Base-by-base conservation (phyloP, 2,888 invertebrate species). In the Rhagium mordax region DNA sequence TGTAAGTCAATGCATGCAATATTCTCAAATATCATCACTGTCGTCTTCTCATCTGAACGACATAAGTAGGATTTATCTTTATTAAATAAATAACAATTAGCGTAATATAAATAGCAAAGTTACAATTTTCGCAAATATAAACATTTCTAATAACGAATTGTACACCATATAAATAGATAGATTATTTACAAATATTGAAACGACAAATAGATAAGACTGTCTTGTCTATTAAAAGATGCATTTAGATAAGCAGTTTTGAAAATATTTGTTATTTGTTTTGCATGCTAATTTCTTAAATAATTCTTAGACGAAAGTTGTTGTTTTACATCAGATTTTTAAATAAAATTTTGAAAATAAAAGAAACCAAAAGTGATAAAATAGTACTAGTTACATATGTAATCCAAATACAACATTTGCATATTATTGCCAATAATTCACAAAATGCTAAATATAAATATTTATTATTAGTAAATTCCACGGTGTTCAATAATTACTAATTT, bases 1-100 rank as follows among this genome's bases (percentile, higher is more conserved):
- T 20, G 20, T 33, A 61, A 33, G 47, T 1, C n/a, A 20, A n/a
- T 41, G 47, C 61, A 47, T 61, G 61, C 7, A 47, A 61, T 48
- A 48, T 33, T 29, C 18, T 29, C 10, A 33, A 48, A 47, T 61
- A 21, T 47, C 47, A n/a, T 6, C 59, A 8, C 8, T 33, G 16
- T 59, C 57, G 13, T 5, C 10, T n/a, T 2, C 57, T n/a, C 29
- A 15, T 15, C 27, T 57, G n/a, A 57, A 41, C 8, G 15, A 29
- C 15, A 57, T n/a, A 16, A 6, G 13, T 4, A 7, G 8, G 8
- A 41, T n/a, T 7, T 7, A 7, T 27, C 6, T 24, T 13, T n/a
- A 15, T 59, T 29, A 3, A 16, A 33, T 33, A 33, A 47, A 61
- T 33, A 7, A 33, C 3, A 33, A 8, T n/a, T 41, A 41, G n/a